Conservation (phyloP, 1,140 invertebrate species). For the Melanaphis sacchari region DNA sequence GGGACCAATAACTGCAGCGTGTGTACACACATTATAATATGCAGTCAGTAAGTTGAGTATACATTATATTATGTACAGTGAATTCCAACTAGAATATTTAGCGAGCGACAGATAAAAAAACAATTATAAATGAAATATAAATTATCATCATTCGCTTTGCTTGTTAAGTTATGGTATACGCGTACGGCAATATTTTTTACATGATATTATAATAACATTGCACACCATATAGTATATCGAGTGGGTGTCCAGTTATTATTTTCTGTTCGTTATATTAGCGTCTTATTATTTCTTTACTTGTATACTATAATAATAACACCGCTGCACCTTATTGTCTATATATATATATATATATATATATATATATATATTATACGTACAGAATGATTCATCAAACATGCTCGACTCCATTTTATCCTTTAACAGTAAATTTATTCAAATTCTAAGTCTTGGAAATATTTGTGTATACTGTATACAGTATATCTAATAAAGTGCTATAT, state of each 20-base stretch:
- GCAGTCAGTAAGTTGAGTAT: not conserved
- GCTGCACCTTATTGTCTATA: not conserved
- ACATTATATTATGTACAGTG: not conserved
- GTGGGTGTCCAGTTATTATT: not conserved
- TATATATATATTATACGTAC: not conserved
- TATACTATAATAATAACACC: not conserved
- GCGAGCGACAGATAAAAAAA: not conserved
- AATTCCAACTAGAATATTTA: not conserved
- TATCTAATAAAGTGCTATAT: not conserved
- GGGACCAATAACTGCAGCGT: not conserved
- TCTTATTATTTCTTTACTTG: not conserved
- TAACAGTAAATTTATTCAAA: not conserved
- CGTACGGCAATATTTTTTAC: not conserved
- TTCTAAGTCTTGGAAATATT: not conserved
- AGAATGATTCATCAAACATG: not conserved
- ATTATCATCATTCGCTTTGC: not conserved
- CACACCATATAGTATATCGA: not conserved
- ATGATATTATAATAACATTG: not conserved
- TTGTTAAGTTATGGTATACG: not conserved
- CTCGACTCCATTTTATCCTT: not conserved
- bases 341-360: too few relatives aligned
- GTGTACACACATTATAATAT: not conserved
- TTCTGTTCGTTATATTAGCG: not conserved
- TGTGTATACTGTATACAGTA: too few relatives aligned
- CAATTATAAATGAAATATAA: slow-evolving; percentile 11